Evolutionary conservation across 2,888 invertebrate species (phyloP), one percentile per base, ranked within the genome.

Genomic region (Busseola fusca): DNA sequence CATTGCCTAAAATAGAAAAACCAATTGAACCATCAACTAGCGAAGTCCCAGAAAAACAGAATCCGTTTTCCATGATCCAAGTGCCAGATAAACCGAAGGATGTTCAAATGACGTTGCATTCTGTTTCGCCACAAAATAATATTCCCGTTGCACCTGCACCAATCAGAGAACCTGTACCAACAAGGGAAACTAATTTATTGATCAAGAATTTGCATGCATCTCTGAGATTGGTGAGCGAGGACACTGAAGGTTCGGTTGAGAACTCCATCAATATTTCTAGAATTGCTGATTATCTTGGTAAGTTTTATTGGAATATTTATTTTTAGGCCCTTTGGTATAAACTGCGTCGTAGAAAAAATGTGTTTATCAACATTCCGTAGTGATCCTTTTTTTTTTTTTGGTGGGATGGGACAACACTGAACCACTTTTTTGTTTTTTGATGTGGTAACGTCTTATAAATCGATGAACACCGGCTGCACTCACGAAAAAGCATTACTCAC

Each of bases 211-310:
- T 94, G 27, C 89, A 91, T 3, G 86, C 91, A 0, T 91, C 92
- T 1, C 72, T 93, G 37, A 86, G 86, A 59, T 64, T 90, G 48
- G 84, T 84, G 2, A 80, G 84, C 2, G 93, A 93, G 18, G 94
- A 95, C 34, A 91, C 91, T 14, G 93, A 92, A 63, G 89, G 87
- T 9, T 91, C 93, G 0, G 87, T 86, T 1, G 94, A 94, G 48
- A 91, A 91, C 84, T 95, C 95, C 3, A 81, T 95, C 34, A 95
- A 94, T 76, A 89, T 95, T 76, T 95, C 95, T 0, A 93, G 91
- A 81, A 95, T 95, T 84, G 93, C 93, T 50, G 94, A 94, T 81
- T 93, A 91, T 85, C 87, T 95, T 58, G 93, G 95, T 95, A 86
- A 88, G 91, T 37, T 37, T 37, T 34, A 34, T 34, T 9, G 37